A percentile compares a stretch with the other conserved stretches of the same genome.
phyloP scores from a whole-genome alignment of 2,797 vertebrate species.

The Gallinago stenura region DNA sequence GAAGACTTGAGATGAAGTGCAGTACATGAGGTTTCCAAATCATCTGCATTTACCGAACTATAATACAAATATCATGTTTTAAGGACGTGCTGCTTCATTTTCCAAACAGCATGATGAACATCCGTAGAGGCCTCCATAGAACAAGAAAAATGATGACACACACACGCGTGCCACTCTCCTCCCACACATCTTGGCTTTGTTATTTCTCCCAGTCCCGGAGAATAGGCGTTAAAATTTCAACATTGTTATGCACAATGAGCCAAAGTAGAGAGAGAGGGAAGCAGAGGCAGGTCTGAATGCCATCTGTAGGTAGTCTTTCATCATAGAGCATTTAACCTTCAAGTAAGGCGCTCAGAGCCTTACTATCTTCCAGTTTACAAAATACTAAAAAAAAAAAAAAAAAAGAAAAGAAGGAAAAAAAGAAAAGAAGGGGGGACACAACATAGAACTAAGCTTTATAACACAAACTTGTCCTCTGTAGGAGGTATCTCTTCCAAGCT shows the following conservation, averaged over 20 bases:
- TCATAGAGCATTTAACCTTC: background rate
- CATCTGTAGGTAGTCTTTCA: background rate
- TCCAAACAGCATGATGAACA: constrained; percentile 30
- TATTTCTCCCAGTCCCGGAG: background rate
- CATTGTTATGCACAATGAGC: background rate
- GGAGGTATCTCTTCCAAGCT: background rate
- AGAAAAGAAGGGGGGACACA: rapidly evolving
- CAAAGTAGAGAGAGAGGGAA: background rate
- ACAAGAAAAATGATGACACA: background rate
- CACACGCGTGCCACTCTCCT: background rate
- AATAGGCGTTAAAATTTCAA: background rate
- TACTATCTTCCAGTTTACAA: background rate
- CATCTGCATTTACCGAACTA: constrained; percentile 10
- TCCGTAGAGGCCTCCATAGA: background rate
- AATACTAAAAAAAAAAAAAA: too few relatives aligned
- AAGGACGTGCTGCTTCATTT: constrained; percentile 24
- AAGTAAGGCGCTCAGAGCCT: background rate
- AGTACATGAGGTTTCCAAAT: background rate
- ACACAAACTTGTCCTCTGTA: background rate
- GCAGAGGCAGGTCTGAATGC: background rate
- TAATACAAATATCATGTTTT: background rate
- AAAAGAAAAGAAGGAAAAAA: too few relatives aligned
- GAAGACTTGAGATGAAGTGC: background rate
- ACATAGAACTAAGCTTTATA: background rate
- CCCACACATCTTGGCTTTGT: background rate